Evolutionary conservation across 2,113 vertebrate species (phyloP).

Genomic region (Cranoglanis bouderius): DNA sequence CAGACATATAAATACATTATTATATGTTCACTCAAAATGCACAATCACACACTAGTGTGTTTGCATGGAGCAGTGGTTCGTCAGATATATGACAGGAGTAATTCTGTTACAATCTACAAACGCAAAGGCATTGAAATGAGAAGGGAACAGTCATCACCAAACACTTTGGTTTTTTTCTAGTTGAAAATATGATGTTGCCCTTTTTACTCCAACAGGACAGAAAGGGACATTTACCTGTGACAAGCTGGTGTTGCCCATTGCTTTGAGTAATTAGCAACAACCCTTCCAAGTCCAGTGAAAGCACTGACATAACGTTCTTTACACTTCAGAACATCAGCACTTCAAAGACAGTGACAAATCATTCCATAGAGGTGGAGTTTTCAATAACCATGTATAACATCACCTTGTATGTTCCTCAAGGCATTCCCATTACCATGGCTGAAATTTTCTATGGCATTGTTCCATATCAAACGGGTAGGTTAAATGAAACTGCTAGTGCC

Average conservation of each 20-base stretch:
- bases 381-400: slow-evolving; percentile 12
- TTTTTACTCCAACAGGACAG: slow-evolving; percentile 62
- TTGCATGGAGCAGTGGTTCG: slow-evolving; percentile 62
- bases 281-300: slow-evolving; percentile 63
- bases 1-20: slow-evolving; percentile 66
- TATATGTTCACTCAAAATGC: slow-evolving; percentile 47
- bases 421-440: slow-evolving; percentile 24
- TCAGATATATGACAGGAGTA: slow-evolving; percentile 65
- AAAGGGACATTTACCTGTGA: slow-evolving; percentile 29
- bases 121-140: slow-evolving; percentile 54
- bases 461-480: slow-evolving; percentile 27
- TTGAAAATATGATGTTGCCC: slow-evolving; percentile 65
- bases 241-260: slow-evolving; percentile 37
- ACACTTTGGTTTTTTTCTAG: slow-evolving; percentile 75
- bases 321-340: slow-evolving; percentile 76
- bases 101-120: slow-evolving; percentile 33
- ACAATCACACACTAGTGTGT: slow-evolving; percentile 48
- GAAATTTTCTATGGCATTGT: slow-evolving; percentile 28
- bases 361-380: slow-evolving; percentile 46
- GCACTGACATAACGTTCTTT: slow-evolving; percentile 71
- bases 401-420: slow-evolving; percentile 20
- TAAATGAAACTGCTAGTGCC: slow-evolving; percentile 25
- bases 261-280: slow-evolving; percentile 44
- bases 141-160: slow-evolving; percentile 72
- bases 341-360: slow-evolving; percentile 64